Evolutionary conservation across 2,888 invertebrate genomes (phyloP).

Genomic region (Pimpla rufipes): DNA sequence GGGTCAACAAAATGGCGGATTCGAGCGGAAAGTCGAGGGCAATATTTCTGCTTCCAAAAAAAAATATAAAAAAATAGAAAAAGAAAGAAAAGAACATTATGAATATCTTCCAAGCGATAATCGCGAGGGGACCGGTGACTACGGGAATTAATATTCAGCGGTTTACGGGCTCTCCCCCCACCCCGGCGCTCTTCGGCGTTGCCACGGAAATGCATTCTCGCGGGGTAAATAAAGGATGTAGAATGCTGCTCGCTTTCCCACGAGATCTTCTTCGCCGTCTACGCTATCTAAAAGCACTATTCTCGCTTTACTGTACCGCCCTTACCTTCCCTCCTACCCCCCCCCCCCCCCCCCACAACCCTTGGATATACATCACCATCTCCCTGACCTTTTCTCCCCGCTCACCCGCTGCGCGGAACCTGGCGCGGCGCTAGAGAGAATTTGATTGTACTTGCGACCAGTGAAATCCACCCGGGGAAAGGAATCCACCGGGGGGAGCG

Average conservation of each 20-base stretch:
- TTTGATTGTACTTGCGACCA: no score
- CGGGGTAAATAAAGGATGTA: constrained; percentile 1
- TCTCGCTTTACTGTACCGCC: no score
- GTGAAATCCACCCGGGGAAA: no score
- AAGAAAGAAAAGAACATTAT: not conserved
- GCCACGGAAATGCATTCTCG: constrained; percentile 3
- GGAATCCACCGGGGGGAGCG: no score
- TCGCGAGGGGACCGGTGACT: not conserved
- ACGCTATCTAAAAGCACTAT: no score
- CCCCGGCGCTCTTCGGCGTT: not conserved
- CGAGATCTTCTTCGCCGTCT: no score
- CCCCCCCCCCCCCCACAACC: no score
- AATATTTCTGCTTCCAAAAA: not conserved
- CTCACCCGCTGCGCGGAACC: no score
- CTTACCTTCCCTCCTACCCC: not conserved
- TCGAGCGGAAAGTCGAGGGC: not conserved
- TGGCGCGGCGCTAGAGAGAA: no score
- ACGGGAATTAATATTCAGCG: constrained; percentile 28
- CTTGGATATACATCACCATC: no score
- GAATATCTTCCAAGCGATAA: constrained; percentile 23
- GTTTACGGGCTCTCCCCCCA: constrained; percentile 30
- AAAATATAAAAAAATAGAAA: no score
- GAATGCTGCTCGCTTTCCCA: not conserved
- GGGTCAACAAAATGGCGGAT: not conserved
- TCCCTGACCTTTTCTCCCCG: no score